Evolutionary conservation across 2,888 invertebrate genomes (phyloP).

Genomic region (Eupithecia dodoneata): DNA sequence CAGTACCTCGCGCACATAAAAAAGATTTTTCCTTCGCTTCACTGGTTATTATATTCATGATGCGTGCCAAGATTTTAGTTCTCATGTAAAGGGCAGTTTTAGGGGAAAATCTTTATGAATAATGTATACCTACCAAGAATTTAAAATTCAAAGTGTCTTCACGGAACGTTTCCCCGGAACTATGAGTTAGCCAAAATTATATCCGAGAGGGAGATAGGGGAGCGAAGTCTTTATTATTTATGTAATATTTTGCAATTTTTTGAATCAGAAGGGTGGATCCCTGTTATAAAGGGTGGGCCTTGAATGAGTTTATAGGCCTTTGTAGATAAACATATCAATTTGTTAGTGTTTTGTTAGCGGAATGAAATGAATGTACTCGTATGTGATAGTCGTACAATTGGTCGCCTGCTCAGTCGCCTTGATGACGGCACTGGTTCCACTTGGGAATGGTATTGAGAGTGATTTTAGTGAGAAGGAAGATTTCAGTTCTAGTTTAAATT

Average conservation of each 20-base stretch:
- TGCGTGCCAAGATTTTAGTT: slow-evolving; percentile 27
- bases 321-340: slow-evolving; percentile 85
- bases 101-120: slow-evolving; percentile 58
- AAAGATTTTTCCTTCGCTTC: not conserved
- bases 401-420: slow-evolving; percentile 67
- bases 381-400: slow-evolving; percentile 69
- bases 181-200: slow-evolving; percentile 76
- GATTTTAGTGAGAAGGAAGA: slow-evolving; percentile 50
- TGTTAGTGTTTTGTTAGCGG: slow-evolving; percentile 80
- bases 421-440: slow-evolving; percentile 69
- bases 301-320: slow-evolving; percentile 81
- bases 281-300: slow-evolving; percentile 81
- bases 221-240: slow-evolving; percentile 68
- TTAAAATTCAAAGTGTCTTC: slow-evolving; percentile 70
- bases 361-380: slow-evolving; percentile 49
- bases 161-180: slow-evolving; percentile 80
- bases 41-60: slow-evolving; percentile 29
- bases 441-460: slow-evolving; percentile 59
- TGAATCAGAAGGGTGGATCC: slow-evolving; percentile 81
- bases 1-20: not conserved
- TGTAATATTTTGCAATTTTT: slow-evolving; percentile 83
- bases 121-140: slow-evolving; percentile 62
- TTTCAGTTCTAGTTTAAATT: slow-evolving; percentile 40
- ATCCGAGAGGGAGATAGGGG: slow-evolving; percentile 61
- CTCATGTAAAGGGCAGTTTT: slow-evolving; percentile 37